phyloP scores from a whole-genome alignment of 2,888 invertebrate species.

The Dryocosmus kuriphilus region DNA sequence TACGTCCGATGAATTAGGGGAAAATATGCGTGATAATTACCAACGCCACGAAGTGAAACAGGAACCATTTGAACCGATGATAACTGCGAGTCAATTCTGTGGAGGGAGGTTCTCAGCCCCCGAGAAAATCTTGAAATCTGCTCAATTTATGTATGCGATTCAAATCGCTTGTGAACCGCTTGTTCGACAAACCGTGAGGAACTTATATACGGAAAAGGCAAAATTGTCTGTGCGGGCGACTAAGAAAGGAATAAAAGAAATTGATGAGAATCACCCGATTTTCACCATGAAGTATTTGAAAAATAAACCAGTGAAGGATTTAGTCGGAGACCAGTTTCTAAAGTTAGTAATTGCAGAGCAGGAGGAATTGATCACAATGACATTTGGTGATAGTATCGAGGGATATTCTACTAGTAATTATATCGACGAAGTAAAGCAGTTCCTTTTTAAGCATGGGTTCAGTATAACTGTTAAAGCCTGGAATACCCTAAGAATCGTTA shows the following conservation, averaged over 20 bases:
- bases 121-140: constrained; percentile 89
- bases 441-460: constrained; percentile 93
- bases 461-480: constrained; percentile 94
- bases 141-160: constrained; percentile 95
- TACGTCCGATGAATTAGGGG: constrained; percentile 95
- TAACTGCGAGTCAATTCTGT: constrained; percentile 87
- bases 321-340: constrained; percentile 93
- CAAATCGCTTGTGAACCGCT: constrained; percentile 95
- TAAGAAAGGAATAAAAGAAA: constrained; percentile 93
- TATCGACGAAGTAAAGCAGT: constrained; percentile 91
- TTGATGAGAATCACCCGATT: constrained; percentile 95
- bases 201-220: constrained; percentile 92
- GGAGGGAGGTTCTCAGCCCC: constrained; percentile 77
- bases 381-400: constrained; percentile 49
- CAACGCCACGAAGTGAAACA: constrained; percentile 97
- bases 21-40: constrained; percentile 96
- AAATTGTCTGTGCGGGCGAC: constrained; percentile 91
- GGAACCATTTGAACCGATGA: constrained; percentile 89
- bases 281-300: constrained; percentile 93
- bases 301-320: constrained; percentile 93
- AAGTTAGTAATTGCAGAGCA: constrained; percentile 89
- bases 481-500: constrained; percentile 92
- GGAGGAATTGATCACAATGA: constrained; percentile 87
- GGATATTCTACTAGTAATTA: constrained; percentile 8
- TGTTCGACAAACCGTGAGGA: constrained; percentile 90